Percentiles rank a stretch among this genome's conserved stretches.
phyloP scores from a whole-genome alignment of 2,797 vertebrate genomes.

The Chaenodraco wilsoni region DNA sequence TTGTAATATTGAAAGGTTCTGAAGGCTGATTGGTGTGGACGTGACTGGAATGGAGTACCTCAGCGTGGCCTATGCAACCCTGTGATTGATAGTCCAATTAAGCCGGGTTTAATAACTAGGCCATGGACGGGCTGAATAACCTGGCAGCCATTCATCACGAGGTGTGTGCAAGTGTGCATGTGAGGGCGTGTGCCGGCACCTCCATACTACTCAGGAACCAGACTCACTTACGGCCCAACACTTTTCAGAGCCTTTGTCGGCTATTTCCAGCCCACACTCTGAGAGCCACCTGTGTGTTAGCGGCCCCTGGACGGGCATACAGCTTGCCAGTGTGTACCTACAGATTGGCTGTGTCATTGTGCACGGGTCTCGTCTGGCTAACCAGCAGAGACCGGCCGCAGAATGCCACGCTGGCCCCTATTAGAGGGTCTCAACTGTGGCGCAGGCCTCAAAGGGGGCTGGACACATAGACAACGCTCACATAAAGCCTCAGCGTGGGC shows the following conservation, averaged over 20 bases:
- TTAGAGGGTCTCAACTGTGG: slow-evolving; percentile 55
- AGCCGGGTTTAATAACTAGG: slow-evolving; percentile 81
- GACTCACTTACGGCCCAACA: slow-evolving; percentile 64
- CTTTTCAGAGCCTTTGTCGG: slow-evolving; percentile 49
- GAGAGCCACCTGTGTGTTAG: slow-evolving; percentile 45
- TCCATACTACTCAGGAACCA: slow-evolving; percentile 48
- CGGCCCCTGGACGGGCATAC: slow-evolving; percentile 31
- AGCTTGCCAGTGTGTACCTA: slow-evolving; percentile 26
- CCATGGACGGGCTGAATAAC: slow-evolving; percentile 72
- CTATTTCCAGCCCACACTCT: slow-evolving; percentile 36
- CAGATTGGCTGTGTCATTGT: slow-evolving; percentile 43
- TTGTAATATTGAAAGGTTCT: slow-evolving; percentile 60
- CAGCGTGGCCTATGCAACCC: slow-evolving; percentile 60
- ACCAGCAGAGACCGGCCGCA: slow-evolving; percentile 49
- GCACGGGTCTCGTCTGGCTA: slow-evolving; percentile 48
- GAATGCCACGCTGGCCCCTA: slow-evolving; percentile 52
- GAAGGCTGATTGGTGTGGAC: slow-evolving; percentile 61
- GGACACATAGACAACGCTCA: slow-evolving; percentile 36
- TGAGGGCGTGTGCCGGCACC: slow-evolving; percentile 47
- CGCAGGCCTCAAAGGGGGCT: slow-evolving; percentile 52
- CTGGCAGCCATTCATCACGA: slow-evolving; percentile 79
- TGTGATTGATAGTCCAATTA: slow-evolving; percentile 85
- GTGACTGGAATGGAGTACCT: slow-evolving; percentile 68
- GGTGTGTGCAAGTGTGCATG: slow-evolving; percentile 53
- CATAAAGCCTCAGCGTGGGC: slow-evolving; percentile 50